Evolutionary conservation across 2,888 invertebrate species (phyloP).

Genomic region (Crematogaster levior): DNA sequence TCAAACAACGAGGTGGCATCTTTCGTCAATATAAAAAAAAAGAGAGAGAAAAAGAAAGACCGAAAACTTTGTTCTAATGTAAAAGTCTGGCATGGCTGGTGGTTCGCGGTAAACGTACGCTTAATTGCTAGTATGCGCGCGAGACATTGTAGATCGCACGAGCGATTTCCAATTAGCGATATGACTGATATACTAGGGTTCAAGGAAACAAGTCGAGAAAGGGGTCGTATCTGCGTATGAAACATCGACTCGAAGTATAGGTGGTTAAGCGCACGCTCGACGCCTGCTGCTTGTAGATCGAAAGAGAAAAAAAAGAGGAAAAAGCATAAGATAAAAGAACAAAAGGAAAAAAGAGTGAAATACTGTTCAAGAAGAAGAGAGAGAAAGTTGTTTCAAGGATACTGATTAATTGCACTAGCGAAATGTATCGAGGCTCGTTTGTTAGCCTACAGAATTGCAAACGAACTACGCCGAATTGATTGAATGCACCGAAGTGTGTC

Average conservation of each 20-base stretch:
- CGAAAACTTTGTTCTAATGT: slow-evolving; percentile 7
- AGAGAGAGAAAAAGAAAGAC: background rate
- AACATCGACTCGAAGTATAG: slow-evolving; percentile 52
- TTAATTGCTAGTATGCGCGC: slow-evolving; percentile 67
- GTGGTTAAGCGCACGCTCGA: slow-evolving; percentile 58
- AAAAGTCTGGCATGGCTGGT: slow-evolving; percentile 39
- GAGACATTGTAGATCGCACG: slow-evolving; percentile 68
- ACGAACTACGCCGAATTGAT: slow-evolving; percentile 56
- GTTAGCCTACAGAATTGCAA: slow-evolving; percentile 50
- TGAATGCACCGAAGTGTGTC: slow-evolving; percentile 18
- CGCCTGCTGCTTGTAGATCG: slow-evolving; percentile 53
- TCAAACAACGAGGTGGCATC: background rate
- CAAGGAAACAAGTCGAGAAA: slow-evolving; percentile 69
- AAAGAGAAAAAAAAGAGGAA: slow-evolving; percentile 24
- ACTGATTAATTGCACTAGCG: slow-evolving; percentile 64
- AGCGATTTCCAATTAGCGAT: slow-evolving; percentile 75
- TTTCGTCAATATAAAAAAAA: background rate
- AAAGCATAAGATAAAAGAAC: background rate
- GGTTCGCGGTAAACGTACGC: slow-evolving; percentile 54
- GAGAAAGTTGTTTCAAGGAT: slow-evolving; percentile 53
- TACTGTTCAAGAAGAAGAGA: slow-evolving; percentile 7
- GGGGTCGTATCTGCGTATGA: slow-evolving; percentile 61
- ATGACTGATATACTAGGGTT: slow-evolving; percentile 71
- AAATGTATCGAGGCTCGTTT: slow-evolving; percentile 48
- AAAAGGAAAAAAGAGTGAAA: background rate